Conservation (phyloP, 1,140 invertebrate genomes). For the Cotesia typhae region DNA sequence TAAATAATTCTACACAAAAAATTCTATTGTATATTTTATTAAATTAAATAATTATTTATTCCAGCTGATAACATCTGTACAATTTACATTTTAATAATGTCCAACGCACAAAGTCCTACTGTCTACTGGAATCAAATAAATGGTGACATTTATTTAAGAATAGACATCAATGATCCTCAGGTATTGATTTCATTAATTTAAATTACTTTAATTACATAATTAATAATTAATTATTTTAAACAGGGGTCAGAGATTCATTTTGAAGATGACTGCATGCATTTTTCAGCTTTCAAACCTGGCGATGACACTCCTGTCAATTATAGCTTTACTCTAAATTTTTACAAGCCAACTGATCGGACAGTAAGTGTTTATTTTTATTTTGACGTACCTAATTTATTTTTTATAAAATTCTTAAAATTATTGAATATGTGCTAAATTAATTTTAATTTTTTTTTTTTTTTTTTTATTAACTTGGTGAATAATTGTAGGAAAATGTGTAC, state of each 20-base stretch:
- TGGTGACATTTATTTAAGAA: slow-evolving; percentile 76
- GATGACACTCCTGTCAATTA: slow-evolving; percentile 27
- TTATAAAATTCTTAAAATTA: too few relatives aligned
- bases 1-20: too few relatives aligned
- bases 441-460: slow-evolving; percentile 76
- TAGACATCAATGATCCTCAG: slow-evolving; percentile 85
- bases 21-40: too few relatives aligned
- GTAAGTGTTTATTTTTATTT: slow-evolving; percentile 66
- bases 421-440: neutral
- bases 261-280: slow-evolving; percentile 64
- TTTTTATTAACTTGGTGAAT: slow-evolving; percentile 55
- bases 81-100: slow-evolving; percentile 45
- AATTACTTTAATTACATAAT: neutral
- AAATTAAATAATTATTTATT: too few relatives aligned
- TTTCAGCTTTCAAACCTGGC: slow-evolving; percentile 24
- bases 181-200: slow-evolving; percentile 58
- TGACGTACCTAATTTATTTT: too few relatives aligned
- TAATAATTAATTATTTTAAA: slow-evolving; percentile 26
- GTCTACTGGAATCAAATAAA: slow-evolving; percentile 94
- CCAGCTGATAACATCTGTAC: neutral
- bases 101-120: slow-evolving; percentile 75
- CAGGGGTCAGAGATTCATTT: slow-evolving; percentile 69
- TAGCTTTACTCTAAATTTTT: slow-evolving; percentile 63
- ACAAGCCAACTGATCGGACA: slow-evolving; percentile 76
- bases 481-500: slow-evolving; percentile 29